These are phyloP conservation scores for Melikaiella ostensackeni DNA, from an alignment of 2,888 invertebrate species.

Conservation along the genomic window DNA sequence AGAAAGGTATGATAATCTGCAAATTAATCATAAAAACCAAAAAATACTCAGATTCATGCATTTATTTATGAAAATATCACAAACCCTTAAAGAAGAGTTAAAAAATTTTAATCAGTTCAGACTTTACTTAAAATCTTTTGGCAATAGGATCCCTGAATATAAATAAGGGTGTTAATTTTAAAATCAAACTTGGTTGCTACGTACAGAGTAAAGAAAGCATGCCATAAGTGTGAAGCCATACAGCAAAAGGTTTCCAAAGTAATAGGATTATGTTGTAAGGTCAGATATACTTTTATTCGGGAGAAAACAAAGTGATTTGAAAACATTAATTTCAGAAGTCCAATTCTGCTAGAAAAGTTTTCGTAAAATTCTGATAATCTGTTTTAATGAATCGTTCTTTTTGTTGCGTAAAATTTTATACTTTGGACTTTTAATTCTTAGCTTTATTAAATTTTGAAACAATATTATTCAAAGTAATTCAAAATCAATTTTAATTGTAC, in stretches of 20 bases:
- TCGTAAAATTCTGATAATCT: neutral
- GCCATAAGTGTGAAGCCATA: conserved; percentile 64
- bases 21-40: neutral
- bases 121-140: neutral
- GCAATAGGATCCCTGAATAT: conserved; percentile 10
- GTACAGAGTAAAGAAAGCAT: conserved; percentile 48
- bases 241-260: conserved; percentile 55
- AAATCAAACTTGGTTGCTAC: conserved; percentile 34
- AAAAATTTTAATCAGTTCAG: neutral
- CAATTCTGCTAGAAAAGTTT: neutral
- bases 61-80: neutral
- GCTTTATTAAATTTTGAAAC: too few relatives aligned
- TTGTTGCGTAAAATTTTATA: neutral
- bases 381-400: neutral
- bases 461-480: neutral
- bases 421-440: too few relatives aligned
- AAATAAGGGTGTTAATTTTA: conserved; percentile 25
- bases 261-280: conserved; percentile 65
- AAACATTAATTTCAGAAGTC: conserved; percentile 35
- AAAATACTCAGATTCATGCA: neutral
- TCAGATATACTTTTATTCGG: conserved; percentile 44
- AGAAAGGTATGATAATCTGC: conserved; percentile 71
- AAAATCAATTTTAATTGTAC: neutral
- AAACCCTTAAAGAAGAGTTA: too few relatives aligned
- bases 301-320: conserved; percentile 29